Evolutionary conservation across 2,113 vertebrate species (phyloP), one percentile per base, ranked within the genome.

Genomic region (Xiphorhynchus elegans): DNA sequence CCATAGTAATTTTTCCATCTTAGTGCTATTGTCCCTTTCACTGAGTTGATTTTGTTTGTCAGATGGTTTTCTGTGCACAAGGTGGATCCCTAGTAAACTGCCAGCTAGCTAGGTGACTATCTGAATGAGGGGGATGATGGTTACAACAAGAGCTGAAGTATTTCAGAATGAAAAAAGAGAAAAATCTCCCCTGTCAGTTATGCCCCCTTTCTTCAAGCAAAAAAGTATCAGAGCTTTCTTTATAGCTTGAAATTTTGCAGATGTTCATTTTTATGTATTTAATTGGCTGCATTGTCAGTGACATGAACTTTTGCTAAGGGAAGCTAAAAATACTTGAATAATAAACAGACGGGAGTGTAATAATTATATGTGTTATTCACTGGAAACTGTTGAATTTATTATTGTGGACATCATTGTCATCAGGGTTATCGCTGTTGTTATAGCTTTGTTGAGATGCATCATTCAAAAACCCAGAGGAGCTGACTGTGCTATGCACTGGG

Each of bases 321-420:
- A 94, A 91, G 87, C 40, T 87, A 79, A 94, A 97, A 96, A 93
- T 93, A 72, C 44, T 92, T 72, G 58, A 92, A 91, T 72, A 96
- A 95, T 84, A 94, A 94, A 94, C 25, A 89, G 69, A 75, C 83
- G 64, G 6, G 49, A 86, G 52, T 68, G 47, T 59, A 93, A 79
- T 86, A 95, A 94, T 92, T 81, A 49, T 75, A 88, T 35, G n/a
- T 77, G 33, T 53, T 96, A 87, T 89, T 93, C 92, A 87, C 66
- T 89, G 83, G 37, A 89, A 94, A 92, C 47, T 87, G 49, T 56
- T 87, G 77, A 89, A 88, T 95, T 96, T 94, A 69, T 90, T 92
- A 87, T 84, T 1, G 2, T 87, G 86, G 86, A 72, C 84, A 68
- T 90, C 21, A 68, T 64, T 95, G n/a, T 87, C 77, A 82, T 82